These are phyloP conservation scores for Andrena bicolor DNA, from an alignment of 2,888 invertebrate genomes.

Conservation along the genomic window DNA sequence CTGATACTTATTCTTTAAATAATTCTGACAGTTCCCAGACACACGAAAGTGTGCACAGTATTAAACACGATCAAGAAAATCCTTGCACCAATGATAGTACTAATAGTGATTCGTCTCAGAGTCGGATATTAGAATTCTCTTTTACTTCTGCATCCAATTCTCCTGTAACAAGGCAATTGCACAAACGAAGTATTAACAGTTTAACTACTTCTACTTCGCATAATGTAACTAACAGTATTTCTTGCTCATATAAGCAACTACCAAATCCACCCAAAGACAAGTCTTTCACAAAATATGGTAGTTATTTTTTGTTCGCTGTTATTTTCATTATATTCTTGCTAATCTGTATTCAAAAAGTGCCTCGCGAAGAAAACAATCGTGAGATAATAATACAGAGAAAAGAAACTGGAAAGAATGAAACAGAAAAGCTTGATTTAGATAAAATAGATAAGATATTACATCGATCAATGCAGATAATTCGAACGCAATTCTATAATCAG, in stretches of 20 bases:
- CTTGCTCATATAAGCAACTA: not conserved
- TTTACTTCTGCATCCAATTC: constrained; percentile 2
- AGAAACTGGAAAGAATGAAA: not conserved
- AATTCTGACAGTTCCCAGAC: not conserved
- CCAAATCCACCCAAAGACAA: not conserved
- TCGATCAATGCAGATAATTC: constrained; percentile 31
- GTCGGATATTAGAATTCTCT: not conserved
- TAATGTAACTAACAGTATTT: not conserved
- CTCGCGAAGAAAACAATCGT: not conserved
- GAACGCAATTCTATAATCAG: constrained; percentile 72
- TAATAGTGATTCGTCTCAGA: not conserved
- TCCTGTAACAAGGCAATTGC: not conserved
- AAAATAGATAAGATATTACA: constrained; percentile 16
- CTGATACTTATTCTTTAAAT: not conserved
- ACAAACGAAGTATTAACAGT: not conserved
- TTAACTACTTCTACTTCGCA: not conserved
- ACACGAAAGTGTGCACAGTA: not conserved
- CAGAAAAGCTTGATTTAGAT: not conserved
- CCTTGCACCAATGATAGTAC: not conserved
- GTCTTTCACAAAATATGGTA: not conserved
- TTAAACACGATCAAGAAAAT: not conserved
- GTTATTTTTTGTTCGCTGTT: not conserved
- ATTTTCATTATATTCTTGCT: not conserved
- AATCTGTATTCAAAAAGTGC: not conserved
- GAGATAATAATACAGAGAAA: not conserved